Percentiles rank a stretch among this genome's conserved stretches.
These are phyloP conservation scores for Agrotis puta DNA, from an alignment of 2,888 invertebrate species.

Conservation along the genomic window DNA sequence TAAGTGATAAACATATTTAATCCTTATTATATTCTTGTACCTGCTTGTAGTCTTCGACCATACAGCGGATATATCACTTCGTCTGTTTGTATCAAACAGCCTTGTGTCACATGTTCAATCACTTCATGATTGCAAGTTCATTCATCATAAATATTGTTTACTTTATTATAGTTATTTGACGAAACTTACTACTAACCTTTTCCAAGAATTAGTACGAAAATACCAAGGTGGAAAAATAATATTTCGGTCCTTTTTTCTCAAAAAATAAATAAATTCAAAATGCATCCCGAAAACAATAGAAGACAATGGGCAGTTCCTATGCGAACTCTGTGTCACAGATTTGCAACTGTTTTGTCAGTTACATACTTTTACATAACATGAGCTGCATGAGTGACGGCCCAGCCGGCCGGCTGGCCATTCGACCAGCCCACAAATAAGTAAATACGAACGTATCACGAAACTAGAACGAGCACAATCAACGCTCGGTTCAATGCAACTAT, in stretches of 20 bases:
- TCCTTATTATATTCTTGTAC: slow-evolving; percentile 10
- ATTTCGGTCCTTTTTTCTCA: too few species aligned
- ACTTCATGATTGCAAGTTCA: slow-evolving; percentile 41
- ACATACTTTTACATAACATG: slow-evolving; percentile 31
- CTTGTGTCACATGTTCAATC: slow-evolving; percentile 47
- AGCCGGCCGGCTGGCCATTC: slow-evolving; percentile 28
- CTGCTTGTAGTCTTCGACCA: not conserved
- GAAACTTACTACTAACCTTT: not conserved
- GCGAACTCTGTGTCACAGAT: too few species aligned
- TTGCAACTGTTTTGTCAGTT: not conserved
- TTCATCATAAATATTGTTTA: slow-evolving; percentile 36
- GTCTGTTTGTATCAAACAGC: slow-evolving; percentile 40
- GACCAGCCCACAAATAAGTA: slow-evolving; percentile 48
- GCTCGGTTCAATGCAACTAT: slow-evolving; percentile 56
- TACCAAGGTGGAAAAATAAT: too few species aligned
- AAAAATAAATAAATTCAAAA: too few species aligned
- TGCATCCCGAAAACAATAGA: too few species aligned
- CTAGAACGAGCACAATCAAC: slow-evolving; percentile 58
- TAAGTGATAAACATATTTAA: not conserved
- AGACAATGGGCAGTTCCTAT: too few species aligned
- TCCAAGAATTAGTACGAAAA: not conserved
- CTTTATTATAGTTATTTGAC: slow-evolving; percentile 8
- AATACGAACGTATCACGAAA: slow-evolving; percentile 55
- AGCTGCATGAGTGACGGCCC: slow-evolving; percentile 30
- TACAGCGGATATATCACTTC: slow-evolving; percentile 24